These are phyloP conservation scores for Scolopax mira DNA, from an alignment of 2,113 vertebrate genomes.

Conservation along the genomic window DNA sequence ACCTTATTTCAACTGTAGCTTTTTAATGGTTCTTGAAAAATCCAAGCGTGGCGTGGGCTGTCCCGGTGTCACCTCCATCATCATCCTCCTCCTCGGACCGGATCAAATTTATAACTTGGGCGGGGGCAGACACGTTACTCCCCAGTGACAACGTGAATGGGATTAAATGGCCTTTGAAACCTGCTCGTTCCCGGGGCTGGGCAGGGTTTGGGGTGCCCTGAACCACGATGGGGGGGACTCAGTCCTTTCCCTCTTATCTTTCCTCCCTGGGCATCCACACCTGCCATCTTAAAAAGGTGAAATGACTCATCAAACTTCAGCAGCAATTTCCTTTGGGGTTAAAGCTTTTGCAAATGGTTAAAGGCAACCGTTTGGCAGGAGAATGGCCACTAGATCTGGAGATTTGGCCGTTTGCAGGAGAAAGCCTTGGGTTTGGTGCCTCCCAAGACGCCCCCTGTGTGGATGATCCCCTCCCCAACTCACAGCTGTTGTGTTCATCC, in stretches of 20 bases:
- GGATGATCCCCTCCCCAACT: not conserved
- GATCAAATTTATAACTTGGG: no score
- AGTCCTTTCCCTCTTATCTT: not conserved
- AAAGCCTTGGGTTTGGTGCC: not conserved
- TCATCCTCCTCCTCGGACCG: not conserved
- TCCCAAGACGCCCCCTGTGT: no score
- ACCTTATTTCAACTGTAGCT: accelerated
- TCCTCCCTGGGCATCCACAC: not conserved
- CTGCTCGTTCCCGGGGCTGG: not conserved
- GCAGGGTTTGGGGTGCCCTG: no score
- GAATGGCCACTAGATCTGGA: not conserved
- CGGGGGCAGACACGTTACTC: not conserved
- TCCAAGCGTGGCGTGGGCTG: accelerated
- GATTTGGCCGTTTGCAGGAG: no score
- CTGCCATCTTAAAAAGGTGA: not conserved
- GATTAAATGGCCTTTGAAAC: not conserved
- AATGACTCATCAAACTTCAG: not conserved
- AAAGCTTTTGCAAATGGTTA: not conserved
- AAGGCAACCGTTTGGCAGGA: not conserved
- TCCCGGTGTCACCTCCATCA: not conserved
- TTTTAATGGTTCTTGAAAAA: not conserved
- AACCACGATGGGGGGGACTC: not conserved
- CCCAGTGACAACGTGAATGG: not conserved
- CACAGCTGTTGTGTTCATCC: not conserved
- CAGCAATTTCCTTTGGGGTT: not conserved